Conservation (phyloP, 2,113 vertebrate species). For the Actinemys pallida region DNA sequence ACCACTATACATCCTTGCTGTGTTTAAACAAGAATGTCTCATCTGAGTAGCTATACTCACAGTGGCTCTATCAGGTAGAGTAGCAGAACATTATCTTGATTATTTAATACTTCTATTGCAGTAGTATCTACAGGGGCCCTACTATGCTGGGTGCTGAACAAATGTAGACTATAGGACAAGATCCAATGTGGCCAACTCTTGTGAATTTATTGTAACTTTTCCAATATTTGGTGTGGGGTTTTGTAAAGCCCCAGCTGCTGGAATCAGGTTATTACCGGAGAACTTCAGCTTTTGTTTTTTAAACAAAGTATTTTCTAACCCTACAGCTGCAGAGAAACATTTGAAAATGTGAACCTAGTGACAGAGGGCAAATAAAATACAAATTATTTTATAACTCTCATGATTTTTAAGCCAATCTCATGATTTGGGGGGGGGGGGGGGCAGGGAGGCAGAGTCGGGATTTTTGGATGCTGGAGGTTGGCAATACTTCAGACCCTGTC, state of each 20-base stretch:
- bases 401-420: conserved; percentile 56
- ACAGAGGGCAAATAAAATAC: conserved; percentile 66
- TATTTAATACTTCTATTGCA: conserved; percentile 32
- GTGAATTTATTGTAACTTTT: conserved; percentile 23
- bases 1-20: not conserved
- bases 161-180: conserved; percentile 40
- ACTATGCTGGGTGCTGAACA: conserved; percentile 9
- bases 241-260: not conserved
- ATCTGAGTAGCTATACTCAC: not conserved
- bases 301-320: conserved; percentile 60
- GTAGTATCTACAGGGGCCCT: conserved; percentile 3
- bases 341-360: conserved; percentile 69
- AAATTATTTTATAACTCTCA: conserved; percentile 62
- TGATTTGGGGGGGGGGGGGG: conserved; percentile 38
- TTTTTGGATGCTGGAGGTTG: conserved; percentile 30
- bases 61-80: not conserved
- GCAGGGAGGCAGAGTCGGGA: conserved; percentile 5
- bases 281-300: conserved; percentile 68
- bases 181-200: not conserved
- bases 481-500: not conserved
- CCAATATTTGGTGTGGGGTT: not conserved
- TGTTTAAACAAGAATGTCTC: conserved; percentile 25
- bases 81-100: not conserved
- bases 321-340: not conserved
- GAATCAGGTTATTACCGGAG: conserved; percentile 52